Evolutionary conservation across 2,113 vertebrate species (phyloP).

Genomic region (Cyprinodon variegatus): DNA sequence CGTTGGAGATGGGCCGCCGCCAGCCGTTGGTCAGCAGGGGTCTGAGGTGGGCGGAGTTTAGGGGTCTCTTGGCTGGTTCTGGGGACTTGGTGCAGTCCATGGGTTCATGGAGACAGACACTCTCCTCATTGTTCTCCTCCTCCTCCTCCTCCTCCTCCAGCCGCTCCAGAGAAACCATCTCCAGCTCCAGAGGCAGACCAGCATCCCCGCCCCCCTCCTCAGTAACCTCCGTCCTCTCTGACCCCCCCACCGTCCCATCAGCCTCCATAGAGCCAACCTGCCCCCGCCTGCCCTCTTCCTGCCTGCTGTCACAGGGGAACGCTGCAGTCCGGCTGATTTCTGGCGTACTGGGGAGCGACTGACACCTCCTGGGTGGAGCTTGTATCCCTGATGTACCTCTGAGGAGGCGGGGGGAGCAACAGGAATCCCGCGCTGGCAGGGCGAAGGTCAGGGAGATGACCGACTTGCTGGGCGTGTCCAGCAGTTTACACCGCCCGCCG

Average conservation of each 20-base stretch:
- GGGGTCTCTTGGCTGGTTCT: constrained; percentile 61
- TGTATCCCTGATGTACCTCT: constrained; percentile 44
- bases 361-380: constrained; percentile 80
- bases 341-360: constrained; percentile 87
- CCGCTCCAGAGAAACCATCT: constrained; percentile 74
- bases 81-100: constrained; percentile 84
- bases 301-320: constrained; percentile 25
- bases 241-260: not conserved
- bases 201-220: constrained; percentile 34
- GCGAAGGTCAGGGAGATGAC: constrained; percentile 87
- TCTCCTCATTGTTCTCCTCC: constrained; percentile 49
- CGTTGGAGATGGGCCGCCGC: constrained; percentile 67
- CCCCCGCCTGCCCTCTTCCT: not conserved
- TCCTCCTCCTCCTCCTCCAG: constrained; percentile 59
- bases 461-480: constrained; percentile 90
- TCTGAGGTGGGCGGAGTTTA: constrained; percentile 43
- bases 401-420: constrained; percentile 69
- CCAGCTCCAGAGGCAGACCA: constrained; percentile 65
- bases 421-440: constrained; percentile 77
- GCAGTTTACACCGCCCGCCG: constrained; percentile 91
- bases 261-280: not conserved
- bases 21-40: constrained; percentile 70
- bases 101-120: constrained; percentile 59
- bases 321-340: constrained; percentile 75
- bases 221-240: not conserved